Evolutionary conservation across 2,113 vertebrate species (phyloP), one percentile per base, ranked within the genome.

Genomic region (Callithrix jacchus): DNA sequence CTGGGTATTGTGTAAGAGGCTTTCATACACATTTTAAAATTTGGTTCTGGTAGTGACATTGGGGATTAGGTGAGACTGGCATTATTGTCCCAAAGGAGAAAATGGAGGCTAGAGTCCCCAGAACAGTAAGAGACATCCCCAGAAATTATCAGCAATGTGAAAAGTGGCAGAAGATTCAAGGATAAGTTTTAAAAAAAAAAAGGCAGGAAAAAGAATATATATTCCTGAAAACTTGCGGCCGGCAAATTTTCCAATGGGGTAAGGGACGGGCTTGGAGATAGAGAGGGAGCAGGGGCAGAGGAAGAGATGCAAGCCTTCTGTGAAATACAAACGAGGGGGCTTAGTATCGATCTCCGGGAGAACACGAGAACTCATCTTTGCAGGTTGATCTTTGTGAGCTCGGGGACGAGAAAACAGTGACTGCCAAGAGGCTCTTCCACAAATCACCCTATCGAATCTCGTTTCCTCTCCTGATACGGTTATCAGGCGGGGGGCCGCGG

Each of bases 311-410:
- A 64, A 64, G 27, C 27, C 61, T 4, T 25, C 56, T 30, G 14
- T 66, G 64, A 94, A 58, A 11, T 17, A 49, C 7, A 42, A 61
- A 45, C 58, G 37, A n/a, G 37, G 4, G 40, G 64, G 52, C 73
- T 80, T 18, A 20, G 32, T 89, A 93, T 92, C 68, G 97, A 97
- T 93, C 89, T 88, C 80, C 96, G 87, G 89, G 73, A 91, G 89
- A 73, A 66, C n/a, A 64, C 0, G 1, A 87, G 45, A 87, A 23
- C 58, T 35, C 35, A 91, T 93, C 83, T 20, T 35, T 20, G 37
- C 0, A 0, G 74, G 79, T 35, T 81, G 79, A 73, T 84, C 93
- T 64, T 32, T 77, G 97, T 77, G 89, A 37, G 83, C 89, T 77
- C 9, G 0, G 47, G 49, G 56, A 95, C 74, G 11, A 80, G 77